Conservation (phyloP, 1,140 invertebrate species). For the Brachionus paranguensis region DNA sequence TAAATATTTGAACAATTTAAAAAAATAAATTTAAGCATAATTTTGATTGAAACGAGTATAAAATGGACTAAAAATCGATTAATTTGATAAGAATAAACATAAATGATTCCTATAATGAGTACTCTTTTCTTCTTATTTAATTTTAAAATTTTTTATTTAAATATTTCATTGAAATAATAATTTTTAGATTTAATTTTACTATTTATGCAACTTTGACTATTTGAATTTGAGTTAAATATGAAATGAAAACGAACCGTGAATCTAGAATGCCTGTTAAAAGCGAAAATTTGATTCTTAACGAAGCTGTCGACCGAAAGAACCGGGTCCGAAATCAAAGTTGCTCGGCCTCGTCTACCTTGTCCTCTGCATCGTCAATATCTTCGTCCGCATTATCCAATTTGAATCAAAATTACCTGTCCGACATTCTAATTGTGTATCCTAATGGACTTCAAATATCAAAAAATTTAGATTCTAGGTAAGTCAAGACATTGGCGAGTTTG, state of each 20-base stretch:
- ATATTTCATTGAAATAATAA: background rate
- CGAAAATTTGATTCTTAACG: background rate
- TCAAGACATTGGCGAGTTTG: background rate
- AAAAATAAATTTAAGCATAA: background rate
- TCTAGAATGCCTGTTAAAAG: background rate
- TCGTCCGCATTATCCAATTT: background rate
- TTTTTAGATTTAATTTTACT: background rate
- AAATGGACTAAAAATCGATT: background rate
- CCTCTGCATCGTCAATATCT: constrained; percentile 16
- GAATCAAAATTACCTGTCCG: background rate
- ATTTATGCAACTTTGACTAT: background rate
- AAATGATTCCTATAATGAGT: background rate
- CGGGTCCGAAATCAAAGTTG: constrained; percentile 16
- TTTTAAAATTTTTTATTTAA: background rate
- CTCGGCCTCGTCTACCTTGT: constrained; percentile 20
- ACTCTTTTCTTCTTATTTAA: background rate
- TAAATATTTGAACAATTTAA: background rate
- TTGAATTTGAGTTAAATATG: background rate
- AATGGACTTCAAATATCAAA: constrained; percentile 26
- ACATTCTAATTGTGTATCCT: constrained; percentile 9
- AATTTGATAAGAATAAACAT: background rate
- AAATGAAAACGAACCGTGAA: background rate
- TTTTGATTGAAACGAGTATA: background rate
- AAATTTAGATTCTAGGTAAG: constrained; percentile 31
- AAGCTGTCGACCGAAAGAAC: background rate